These are phyloP conservation scores for Linurgus olivaceus DNA, from an alignment of 2,797 vertebrate species.

Conservation along the genomic window DNA sequence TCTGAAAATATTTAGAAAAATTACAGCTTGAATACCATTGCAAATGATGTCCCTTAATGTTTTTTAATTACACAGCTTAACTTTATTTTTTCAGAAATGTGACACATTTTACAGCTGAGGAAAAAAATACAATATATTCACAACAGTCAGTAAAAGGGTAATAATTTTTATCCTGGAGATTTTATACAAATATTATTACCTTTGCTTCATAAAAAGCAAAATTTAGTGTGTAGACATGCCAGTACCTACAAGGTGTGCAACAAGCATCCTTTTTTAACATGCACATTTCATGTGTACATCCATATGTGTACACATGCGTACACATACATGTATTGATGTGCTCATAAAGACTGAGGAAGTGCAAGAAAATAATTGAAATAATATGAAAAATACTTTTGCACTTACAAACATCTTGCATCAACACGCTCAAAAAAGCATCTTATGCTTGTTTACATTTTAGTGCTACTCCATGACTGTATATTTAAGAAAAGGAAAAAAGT, in stretches of 20 bases:
- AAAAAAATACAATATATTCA: conserved; percentile 1
- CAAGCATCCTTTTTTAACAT: background rate
- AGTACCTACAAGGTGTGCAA: background rate
- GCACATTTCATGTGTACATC: background rate
- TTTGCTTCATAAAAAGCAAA: background rate
- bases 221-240: background rate
- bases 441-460: conserved; percentile 82
- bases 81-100: background rate
- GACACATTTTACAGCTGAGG: background rate
- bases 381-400: background rate
- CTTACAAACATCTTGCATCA: background rate
- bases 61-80: background rate
- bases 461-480: conserved; percentile 83
- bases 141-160: background rate
- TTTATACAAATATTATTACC: background rate
- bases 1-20: background rate
- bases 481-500: conserved; percentile 87
- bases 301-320: accelerated
- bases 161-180: background rate
- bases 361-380: background rate
- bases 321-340: accelerated
- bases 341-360: background rate
- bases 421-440: conserved; percentile 26
- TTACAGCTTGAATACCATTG: background rate
- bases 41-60: background rate